Conservation (phyloP, 2,797 vertebrate species). For the Oreortyx pictus region DNA sequence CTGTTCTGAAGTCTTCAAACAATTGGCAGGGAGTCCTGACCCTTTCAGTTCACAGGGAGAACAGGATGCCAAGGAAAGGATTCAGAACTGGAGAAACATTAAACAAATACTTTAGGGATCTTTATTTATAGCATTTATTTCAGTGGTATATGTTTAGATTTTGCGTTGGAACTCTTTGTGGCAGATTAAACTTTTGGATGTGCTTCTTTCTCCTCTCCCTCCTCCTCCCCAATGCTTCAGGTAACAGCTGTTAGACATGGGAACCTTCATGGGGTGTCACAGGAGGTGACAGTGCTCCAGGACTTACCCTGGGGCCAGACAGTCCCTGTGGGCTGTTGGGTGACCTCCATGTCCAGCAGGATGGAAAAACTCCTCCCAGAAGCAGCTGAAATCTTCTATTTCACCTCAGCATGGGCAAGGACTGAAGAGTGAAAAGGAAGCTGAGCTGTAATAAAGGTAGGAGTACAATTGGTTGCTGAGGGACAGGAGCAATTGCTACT, state of each 20-base stretch:
- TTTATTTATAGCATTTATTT: constrained; percentile 31
- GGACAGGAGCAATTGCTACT: not conserved
- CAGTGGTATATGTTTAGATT: constrained; percentile 50
- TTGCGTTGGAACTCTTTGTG: not conserved
- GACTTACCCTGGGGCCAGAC: not conserved
- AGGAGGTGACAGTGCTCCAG: not conserved
- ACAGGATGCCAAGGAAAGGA: constrained; percentile 63
- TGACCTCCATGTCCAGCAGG: not conserved
- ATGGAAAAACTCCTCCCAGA: not conserved
- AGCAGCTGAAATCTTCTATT: not conserved
- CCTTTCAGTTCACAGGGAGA: constrained; percentile 60
- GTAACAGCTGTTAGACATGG: not conserved
- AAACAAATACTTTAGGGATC: constrained; percentile 64
- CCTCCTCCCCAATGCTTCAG: not conserved
- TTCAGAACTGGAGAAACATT: constrained; percentile 66
- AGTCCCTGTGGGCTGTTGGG: not conserved
- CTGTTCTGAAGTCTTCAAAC: constrained; percentile 59
- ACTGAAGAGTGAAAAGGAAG: not conserved
- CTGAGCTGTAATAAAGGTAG: not conserved
- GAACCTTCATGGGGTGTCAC: not conserved
- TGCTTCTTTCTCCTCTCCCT: not conserved
- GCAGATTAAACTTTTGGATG: constrained; percentile 46
- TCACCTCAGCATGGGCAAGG: not conserved
- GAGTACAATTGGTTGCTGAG: not conserved
- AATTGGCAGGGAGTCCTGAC: constrained; percentile 34